phyloP scores from a whole-genome alignment of 2,888 invertebrate genomes.

The Nomada fucata region DNA sequence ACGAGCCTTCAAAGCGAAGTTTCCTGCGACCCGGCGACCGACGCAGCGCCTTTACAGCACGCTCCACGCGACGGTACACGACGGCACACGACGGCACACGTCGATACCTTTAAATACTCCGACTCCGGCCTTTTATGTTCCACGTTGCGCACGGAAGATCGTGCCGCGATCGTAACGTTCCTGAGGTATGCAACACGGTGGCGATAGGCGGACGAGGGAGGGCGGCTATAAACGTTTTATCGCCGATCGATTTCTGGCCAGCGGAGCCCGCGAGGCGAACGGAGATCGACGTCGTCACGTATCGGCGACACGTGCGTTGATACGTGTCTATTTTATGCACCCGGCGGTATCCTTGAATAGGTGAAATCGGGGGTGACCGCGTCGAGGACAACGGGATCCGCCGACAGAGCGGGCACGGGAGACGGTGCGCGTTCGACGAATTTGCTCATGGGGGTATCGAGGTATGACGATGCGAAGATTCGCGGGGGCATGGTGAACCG shows the following conservation, averaged over 20 bases:
- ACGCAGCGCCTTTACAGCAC: conserved; percentile 44
- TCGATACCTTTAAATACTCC: conserved; percentile 65
- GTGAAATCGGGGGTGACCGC: conserved; percentile 20
- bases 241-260: conserved; percentile 52
- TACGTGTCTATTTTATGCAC: conserved; percentile 45
- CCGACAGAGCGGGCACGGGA: neutral
- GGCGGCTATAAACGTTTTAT: conserved; percentile 53
- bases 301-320: neutral
- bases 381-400: neutral
- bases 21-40: conserved; percentile 28
- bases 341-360: conserved; percentile 34
- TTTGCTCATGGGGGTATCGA: no score
- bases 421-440: neutral
- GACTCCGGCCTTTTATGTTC: conserved; percentile 16
- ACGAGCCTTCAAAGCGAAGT: conserved; percentile 58
- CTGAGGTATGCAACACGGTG: no score
- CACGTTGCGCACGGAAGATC: conserved; percentile 1
- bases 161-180: conserved; percentile 3
- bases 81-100: conserved; percentile 25
- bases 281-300: conserved; percentile 35
- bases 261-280: conserved; percentile 20
- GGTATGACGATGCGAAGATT: no score
- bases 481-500: no score
- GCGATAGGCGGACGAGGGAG: neutral
- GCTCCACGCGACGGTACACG: conserved; percentile 25